Base-by-base conservation (phyloP, 2,797 vertebrate species). In the Argya squamiceps region DNA sequence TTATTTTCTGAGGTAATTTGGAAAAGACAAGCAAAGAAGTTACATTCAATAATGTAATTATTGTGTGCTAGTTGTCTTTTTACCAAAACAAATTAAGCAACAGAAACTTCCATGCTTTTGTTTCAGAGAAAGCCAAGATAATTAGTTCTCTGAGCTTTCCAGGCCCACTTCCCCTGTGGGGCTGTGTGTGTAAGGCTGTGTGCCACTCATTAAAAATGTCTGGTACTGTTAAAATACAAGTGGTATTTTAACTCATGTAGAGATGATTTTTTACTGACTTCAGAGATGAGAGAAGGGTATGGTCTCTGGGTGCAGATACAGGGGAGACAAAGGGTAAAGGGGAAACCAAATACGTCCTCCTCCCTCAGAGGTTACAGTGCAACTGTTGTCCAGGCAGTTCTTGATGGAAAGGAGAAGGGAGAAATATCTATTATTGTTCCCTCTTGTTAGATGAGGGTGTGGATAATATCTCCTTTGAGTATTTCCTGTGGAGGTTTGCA, bases 81-180 rank as follows among this genome's bases (percentile, higher is more conserved):
- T 85, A 77, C 26, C 46, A 53, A 88, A 93, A 76, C 39, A 84
- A 92, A 95, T 69, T 26, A 88, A 67, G 26, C n/a, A 90, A 37
- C 32, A 88, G 74, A 77, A 77, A 56, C 20, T 59, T 55, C 15
- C 39, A 50, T 0, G 0, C 9, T 75, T 83, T 91, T 86, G 14
- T 77, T 76, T 71, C 41, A 52, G 55, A 58, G 55, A 62, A 43
- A 83, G 44, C 55, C 23, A 49, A 80, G 58, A 36, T 36, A 83
- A 82, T 71, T 74, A 24, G 32, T 44, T 85, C 19, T 70, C 44
- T 41, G 83, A 65, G 30, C 3, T 88, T 63, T 88, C 43, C 63
- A 65, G 50, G 36, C 29, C 39, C 41, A 15, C 16, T 77, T 90
- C 14, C 18, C 17, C 26, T n/a, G n/a, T n/a, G n/a, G n/a, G n/a